phyloP scores from a whole-genome alignment of 2,113 vertebrate genomes.

The Hydrochoerus hydrochaeris region DNA sequence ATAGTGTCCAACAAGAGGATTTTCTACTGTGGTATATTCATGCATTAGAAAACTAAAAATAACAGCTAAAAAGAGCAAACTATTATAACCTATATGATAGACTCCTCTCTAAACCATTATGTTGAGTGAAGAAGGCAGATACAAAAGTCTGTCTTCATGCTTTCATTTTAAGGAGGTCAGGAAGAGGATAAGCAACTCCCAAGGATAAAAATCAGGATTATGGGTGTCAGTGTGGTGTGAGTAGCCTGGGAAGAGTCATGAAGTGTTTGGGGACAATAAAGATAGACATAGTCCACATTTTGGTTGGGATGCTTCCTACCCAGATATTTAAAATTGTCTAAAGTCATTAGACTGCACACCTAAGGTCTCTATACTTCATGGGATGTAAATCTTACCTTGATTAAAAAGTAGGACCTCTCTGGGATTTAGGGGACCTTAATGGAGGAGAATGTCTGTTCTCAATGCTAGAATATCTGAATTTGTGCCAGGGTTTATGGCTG shows the following conservation, averaged over 20 bases:
- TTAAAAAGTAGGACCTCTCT: background rate
- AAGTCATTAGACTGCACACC: background rate
- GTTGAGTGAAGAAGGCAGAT: background rate
- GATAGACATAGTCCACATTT: background rate
- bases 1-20: too few species aligned
- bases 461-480: too few species aligned
- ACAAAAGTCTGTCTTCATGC: background rate
- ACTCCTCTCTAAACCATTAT: background rate
- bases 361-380: background rate
- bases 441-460: too few species aligned
- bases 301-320: background rate
- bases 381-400: background rate
- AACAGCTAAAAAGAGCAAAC: background rate
- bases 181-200: background rate
- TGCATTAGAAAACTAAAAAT: background rate
- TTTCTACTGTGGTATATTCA: background rate
- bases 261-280: background rate
- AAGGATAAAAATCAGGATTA: background rate
- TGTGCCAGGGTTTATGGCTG: too few species aligned
- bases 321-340: background rate
- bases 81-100: background rate
- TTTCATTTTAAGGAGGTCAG: background rate
- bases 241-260: background rate
- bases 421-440: too few species aligned
- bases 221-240: background rate